phyloP scores from a whole-genome alignment of 2,888 invertebrate species.

The Sabatieria punctata region DNA sequence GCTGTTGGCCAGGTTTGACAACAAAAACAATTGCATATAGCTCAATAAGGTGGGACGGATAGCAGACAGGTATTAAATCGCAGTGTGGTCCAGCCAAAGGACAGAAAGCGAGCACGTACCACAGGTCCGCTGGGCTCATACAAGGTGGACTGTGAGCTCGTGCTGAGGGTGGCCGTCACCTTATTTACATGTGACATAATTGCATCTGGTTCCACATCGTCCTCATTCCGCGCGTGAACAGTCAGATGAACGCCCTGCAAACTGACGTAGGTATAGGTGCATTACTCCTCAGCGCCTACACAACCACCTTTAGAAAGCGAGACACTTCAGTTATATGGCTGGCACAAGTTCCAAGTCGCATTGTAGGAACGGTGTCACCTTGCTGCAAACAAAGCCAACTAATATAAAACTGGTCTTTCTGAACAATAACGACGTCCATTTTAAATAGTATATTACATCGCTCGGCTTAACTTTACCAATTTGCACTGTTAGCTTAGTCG shows the following conservation, averaged over 20 bases:
- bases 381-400: conserved; percentile 43
- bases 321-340: conserved; percentile 73
- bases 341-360: conserved; percentile 75
- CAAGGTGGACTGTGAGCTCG: neutral
- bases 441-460: no score
- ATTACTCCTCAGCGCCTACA: no score
- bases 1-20: no score
- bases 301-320: conserved; percentile 45
- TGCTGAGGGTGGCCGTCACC: conserved; percentile 13
- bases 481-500: no score
- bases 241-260: conserved; percentile 63
- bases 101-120: conserved; percentile 28
- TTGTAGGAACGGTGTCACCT: conserved; percentile 87
- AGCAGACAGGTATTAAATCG: no score
- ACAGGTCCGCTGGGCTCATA: conserved; percentile 31
- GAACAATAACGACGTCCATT: no score
- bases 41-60: no score
- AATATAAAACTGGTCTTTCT: no score
- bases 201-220: conserved; percentile 69
- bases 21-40: no score
- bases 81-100: conserved; percentile 3
- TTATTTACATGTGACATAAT: conserved; percentile 53
- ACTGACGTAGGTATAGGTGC: neutral
- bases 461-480: no score
- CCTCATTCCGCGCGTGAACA: conserved; percentile 75